Conservation (phyloP, 2,888 invertebrate genomes). For the Meiosimyza decipiens region DNA sequence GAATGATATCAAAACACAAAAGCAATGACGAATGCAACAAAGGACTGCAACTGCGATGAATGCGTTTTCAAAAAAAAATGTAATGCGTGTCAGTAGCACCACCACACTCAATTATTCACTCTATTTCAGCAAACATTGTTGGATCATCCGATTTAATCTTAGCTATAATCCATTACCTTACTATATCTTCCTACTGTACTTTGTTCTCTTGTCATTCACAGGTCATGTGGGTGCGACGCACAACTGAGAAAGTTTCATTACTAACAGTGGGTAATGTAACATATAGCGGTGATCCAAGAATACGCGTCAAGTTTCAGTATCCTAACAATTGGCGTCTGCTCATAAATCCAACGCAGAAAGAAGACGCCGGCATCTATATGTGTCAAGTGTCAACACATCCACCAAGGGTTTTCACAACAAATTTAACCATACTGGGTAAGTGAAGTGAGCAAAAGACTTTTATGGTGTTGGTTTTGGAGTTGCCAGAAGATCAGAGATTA, state of each 20-base stretch:
- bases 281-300: constrained; percentile 74
- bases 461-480: too few species aligned
- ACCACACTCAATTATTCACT: too few species aligned
- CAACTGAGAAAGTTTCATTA: constrained; percentile 73
- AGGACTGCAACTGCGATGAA: too few species aligned
- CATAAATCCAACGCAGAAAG: constrained; percentile 77
- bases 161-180: not conserved
- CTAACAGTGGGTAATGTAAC: constrained; percentile 75
- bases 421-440: constrained; percentile 80
- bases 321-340: constrained; percentile 78
- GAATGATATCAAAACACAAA: too few species aligned
- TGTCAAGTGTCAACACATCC: constrained; percentile 87
- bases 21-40: too few species aligned
- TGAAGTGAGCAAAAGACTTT: not conserved
- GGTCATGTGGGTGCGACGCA: constrained; percentile 78
- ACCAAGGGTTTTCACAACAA: constrained; percentile 79
- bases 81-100: too few species aligned
- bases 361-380: constrained; percentile 80
- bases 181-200: constrained; percentile 16
- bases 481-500: too few species aligned
- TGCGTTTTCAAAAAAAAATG: too few species aligned
- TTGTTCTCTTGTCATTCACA: constrained; percentile 49
- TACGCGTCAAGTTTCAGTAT: constrained; percentile 76
- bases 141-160: too few species aligned
- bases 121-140: too few species aligned